Evolutionary conservation across 2,888 invertebrate species (phyloP), one percentile per base, ranked within the genome.

Genomic region (Microctonus aethiopoides): DNA sequence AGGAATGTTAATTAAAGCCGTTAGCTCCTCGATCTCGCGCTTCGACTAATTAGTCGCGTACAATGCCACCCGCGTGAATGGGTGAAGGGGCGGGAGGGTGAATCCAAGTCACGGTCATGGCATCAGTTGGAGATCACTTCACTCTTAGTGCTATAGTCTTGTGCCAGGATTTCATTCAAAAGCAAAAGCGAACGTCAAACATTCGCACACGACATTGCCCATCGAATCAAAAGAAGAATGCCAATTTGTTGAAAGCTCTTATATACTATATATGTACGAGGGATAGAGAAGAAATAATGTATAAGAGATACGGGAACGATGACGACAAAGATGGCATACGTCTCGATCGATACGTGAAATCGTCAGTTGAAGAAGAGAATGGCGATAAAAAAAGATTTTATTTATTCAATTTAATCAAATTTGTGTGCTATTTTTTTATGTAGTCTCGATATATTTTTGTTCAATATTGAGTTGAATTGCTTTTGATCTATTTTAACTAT

Each of bases 1-100:
- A 81, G 84, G 85, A 86, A 86, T 86, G 85, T 86, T 86, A 86
- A 86, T 86, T 86, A 86, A 86, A 86, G 82, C 84, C 83, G 83
- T 85, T 85, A 81, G 82, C 83, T 83, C 80, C 81, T 83, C 81
- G 84, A 85, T 84, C 82, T 81, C 83, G 82, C 82, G 83, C 83
- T 83, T 81, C 83, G 83, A 84, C 85, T 85, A 85, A 86, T 85
- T 86, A 86, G 84, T 85, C 83, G 82, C 80, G 82, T 79, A 83
- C 84, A 84, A 85, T 84, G 84, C 80, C 80, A 80, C 76, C 76
- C 75, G 46, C 16, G 77, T 77, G 79, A 79, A 79, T 36, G 70
- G 29, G n/a, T n/a, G n/a, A n/a, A n/a, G n/a, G n/a, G n/a, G n/a
- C n/a, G n/a, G n/a, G n/a, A n/a, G 65, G 61, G 60, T 41, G 29